Base-by-base conservation (phyloP, 2,113 vertebrate genomes). In the Myrmecophaga tridactyla region DNA sequence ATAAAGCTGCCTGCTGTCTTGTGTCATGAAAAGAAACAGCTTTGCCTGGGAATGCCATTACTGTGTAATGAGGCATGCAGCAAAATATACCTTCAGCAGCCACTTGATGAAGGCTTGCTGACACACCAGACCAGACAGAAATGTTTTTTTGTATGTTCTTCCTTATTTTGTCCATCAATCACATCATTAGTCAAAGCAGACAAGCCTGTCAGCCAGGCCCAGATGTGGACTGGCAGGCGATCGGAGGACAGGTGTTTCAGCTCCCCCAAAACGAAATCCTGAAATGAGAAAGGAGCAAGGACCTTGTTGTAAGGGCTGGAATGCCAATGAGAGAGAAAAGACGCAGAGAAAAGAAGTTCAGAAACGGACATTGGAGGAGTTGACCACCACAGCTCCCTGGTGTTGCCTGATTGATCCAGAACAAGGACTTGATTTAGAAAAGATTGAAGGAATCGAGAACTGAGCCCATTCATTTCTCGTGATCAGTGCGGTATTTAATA, bases 111-210 rank as follows among this genome's bases (percentile, higher is more conserved):
- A 99, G 98, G 97, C 98, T 98, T 98, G 98, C 98, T 99, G 99
- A 99, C 99, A 99, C 98, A 98, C 98, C 98, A 98, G 98, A 98
- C 98, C 98, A 98, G 98, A 99, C 98, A 98, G 98, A 98, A 99
- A 98, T 98, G 98, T 97, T 98, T 98, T 98, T 98, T 98, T 99
- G 98, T 98, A 98, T 98, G 98, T 98, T 98, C 98, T 98, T 98
- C 98, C 99, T 98, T 99, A 99, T 99, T 98, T 99, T 98, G 99
- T 99, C 99, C 98, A 99, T 99, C 99, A 99, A 99, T 99, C 99
- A 99, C 98, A 98, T 98, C 99, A 99, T 99, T 99, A 99, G 99
- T 99, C 99, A 99, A 99, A 99, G 98, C 98, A 99, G 99, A 99
- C 99, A 98, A 98, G 98, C 98, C 98, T 99, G 99, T 98, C 99